Evolutionary conservation across 1,140 invertebrate species (phyloP), one percentile per base, ranked within the genome.

Genomic region (Lepidotrigona ventralis): DNA sequence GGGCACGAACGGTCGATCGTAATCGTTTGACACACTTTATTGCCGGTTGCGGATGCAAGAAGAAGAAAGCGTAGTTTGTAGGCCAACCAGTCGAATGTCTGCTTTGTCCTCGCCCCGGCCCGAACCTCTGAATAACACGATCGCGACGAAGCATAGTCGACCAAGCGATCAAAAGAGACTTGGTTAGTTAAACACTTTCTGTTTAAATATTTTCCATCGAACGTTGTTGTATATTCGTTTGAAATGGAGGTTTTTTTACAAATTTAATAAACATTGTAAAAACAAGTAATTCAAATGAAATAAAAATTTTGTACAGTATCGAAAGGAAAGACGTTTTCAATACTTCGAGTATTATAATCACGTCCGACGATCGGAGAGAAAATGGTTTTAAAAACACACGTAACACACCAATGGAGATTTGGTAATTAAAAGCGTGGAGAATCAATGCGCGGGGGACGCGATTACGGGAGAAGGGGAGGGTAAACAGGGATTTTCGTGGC

Each of bases 401-500:
- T n/a, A n/a, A n/a, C n/a, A 68, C 33, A 72, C 56, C 56, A 39
- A 51, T 56, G 23, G 23, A 21, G 58, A 26, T 64, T 63, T 26
- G n/a, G 29, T 71, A 76, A 85, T 85, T 82, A 83, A 85, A 85
- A 85, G 56, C 84, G 63, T 58, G n/a, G 29, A 73, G 84, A 69
- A 78, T 84, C 79, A 66, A 75, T 26, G 26, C 26, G 29, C 39
- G 71, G 58, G 63, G 71, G 60, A 68, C 78, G 69, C 88, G 89
- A 90, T 90, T 85, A 33, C 33, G 33, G 33, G 33, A 33, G 33
- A 88, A 85, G 85, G 81, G 85, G 51, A 66, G 33, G 54, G 75
- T 87, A 85, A 86, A 88, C 83, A 83, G 63, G 64, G 71, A 80
- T 82, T 81, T 69, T 77, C 77, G 77, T 74, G 53, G 81, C 64